Base-by-base conservation (phyloP, 2,888 invertebrate species). In the Cecidostiba fungosa region DNA sequence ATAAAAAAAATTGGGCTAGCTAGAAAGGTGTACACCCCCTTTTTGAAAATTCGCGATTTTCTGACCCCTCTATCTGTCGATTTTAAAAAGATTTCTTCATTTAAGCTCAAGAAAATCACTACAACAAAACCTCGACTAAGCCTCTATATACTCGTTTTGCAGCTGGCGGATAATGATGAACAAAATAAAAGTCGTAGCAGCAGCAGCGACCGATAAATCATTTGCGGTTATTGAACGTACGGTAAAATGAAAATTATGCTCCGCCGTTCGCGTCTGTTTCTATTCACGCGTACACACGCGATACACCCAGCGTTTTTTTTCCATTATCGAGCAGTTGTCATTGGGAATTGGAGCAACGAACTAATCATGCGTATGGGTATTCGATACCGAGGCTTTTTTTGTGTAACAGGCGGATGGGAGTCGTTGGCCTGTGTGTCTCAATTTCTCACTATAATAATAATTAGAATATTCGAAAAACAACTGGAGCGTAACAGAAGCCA, bases 211-310 rank as follows among this genome's bases (percentile, higher is more conserved):
- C 43, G 59, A 83, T 83, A 85, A 85, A 85, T 85, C 85, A 85
- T 73, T 50, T 14, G 78, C 59, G 76, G 79, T 79, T 85, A 85
- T 85, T 76, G 74, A 66, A 76, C 32, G 70, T 23, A 19, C 29
- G 36, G 29, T 74, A 74, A 82, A 76, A 85, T 78, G 82, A 82
- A 79, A 78, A 82, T 85, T 78, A 82, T 72, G 47, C 59, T 73
- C 10, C 1, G n/a, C 43, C 43, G n/a, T n/a, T 29, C 50, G 72
- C 10, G 19, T 23, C 23, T 77, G 16, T 39, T 85, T 85, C n/a
- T 85, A 39, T 73, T 81, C 81, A 66, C 19, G 54, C 26, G 10
- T 43, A n/a, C 66, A 29, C 19, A 6, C 36, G 19, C 39, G 39
- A 72, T 72, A n/a, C n/a, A 8, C 54, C n/a, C 47, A n/a, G 54